Evolutionary conservation across 2,113 vertebrate species (phyloP).

Genomic region (Ctenodactylus gundi): DNA sequence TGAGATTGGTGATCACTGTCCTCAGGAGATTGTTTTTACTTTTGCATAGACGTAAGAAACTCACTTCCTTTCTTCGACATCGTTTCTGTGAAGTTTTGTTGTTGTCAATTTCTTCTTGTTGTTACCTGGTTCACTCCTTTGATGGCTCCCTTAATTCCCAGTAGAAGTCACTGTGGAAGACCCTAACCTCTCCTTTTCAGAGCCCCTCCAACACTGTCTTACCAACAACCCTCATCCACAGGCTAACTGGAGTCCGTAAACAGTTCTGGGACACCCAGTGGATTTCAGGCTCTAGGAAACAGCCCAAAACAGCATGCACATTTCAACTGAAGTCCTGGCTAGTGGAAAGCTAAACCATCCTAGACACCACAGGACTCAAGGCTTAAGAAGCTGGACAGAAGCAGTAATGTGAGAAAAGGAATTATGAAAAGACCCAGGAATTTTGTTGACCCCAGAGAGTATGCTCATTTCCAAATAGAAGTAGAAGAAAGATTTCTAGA

Average conservation of each 20-base stretch:
- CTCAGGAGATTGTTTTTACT: not conserved
- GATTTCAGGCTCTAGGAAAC: not conserved
- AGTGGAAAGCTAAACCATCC: not conserved
- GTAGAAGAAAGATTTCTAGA: not conserved
- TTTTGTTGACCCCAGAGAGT: not conserved
- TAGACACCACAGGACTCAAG: not conserved
- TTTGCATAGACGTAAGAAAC: not conserved
- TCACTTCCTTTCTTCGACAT: not conserved
- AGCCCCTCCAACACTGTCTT: not conserved
- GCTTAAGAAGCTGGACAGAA: not conserved
- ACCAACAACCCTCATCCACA: too few relatives aligned
- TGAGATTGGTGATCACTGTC: not conserved
- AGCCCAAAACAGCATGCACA: not conserved
- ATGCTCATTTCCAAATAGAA: not conserved
- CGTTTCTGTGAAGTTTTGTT: too few relatives aligned
- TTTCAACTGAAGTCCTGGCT: not conserved
- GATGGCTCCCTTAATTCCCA: not conserved
- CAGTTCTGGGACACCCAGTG: not conserved
- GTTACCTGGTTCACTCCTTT: too few relatives aligned
- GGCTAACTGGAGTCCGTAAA: fast-evolving
- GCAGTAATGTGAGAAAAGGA: not conserved
- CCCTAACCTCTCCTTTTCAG: not conserved
- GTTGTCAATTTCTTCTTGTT: too few relatives aligned
- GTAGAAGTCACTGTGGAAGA: not conserved
- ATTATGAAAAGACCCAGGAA: not conserved